phyloP scores from a whole-genome alignment of 2,113 vertebrate genomes.

The Antennarius striatus region DNA sequence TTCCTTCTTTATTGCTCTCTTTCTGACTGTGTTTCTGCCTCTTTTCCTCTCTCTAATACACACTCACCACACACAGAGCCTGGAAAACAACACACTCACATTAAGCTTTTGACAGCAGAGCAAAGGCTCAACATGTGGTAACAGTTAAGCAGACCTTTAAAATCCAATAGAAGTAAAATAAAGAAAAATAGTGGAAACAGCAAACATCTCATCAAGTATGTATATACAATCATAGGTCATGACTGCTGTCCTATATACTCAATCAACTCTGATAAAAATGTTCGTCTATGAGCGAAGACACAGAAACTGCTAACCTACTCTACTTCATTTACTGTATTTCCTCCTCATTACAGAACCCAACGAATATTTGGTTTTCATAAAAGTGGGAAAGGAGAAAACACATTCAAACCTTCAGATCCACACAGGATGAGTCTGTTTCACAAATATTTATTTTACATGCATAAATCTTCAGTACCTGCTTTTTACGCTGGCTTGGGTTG shows the following conservation, averaged over 20 bases:
- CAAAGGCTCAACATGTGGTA: conserved; percentile 67
- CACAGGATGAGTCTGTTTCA: conserved; percentile 41
- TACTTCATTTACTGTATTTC: conserved; percentile 21
- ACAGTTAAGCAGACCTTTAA: conserved; percentile 61
- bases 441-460: conserved; percentile 34
- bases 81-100: conserved; percentile 59
- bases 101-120: conserved; percentile 57
- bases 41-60: conserved; percentile 18
- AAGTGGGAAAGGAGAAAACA: conserved; percentile 36
- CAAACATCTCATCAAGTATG: not conserved
- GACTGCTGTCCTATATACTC: not conserved
- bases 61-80: conserved; percentile 53
- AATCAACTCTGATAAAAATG: not conserved
- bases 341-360: conserved; percentile 11
- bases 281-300: not conserved
- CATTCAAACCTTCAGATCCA: conserved; percentile 24
- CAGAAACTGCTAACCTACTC: not conserved
- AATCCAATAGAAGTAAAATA: conserved; percentile 49
- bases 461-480: too few relatives aligned
- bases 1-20: conserved; percentile 8
- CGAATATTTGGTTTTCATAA: conserved; percentile 37
- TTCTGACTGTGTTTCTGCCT: conserved; percentile 5
- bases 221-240: not conserved
- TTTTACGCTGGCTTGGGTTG: too few relatives aligned
- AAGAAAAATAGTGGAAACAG: conserved; percentile 40